Conservation (phyloP, 2,888 invertebrate genomes). For the Chloromyia formosa region DNA sequence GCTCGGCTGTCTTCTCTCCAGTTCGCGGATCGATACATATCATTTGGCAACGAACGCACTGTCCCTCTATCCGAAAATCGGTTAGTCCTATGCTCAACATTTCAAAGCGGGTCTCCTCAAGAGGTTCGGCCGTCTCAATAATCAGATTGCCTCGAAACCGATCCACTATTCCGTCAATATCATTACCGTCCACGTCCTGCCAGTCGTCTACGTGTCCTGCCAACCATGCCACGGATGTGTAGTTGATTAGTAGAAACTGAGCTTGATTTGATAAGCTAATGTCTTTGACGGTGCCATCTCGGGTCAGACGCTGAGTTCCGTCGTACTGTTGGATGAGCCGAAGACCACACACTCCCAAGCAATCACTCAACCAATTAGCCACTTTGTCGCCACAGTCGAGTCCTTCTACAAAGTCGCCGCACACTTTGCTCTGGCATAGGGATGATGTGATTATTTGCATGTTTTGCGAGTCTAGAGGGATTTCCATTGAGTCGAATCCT, state of each 20-base stretch:
- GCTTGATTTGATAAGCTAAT: slow-evolving; percentile 83
- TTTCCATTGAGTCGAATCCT: slow-evolving; percentile 66
- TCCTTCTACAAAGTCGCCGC: slow-evolving; percentile 81
- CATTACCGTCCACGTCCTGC: slow-evolving; percentile 65
- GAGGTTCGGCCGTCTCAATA: slow-evolving; percentile 74
- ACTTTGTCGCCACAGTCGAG: slow-evolving; percentile 86
- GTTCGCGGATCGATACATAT: slow-evolving; percentile 91
- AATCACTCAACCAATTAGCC: slow-evolving; percentile 81
- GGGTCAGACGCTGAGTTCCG: slow-evolving; percentile 58
- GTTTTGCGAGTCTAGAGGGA: slow-evolving; percentile 66
- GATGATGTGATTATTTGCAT: slow-evolving; percentile 51
- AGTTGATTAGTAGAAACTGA: slow-evolving; percentile 84
- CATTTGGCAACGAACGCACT: slow-evolving; percentile 93
- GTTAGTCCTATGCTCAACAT: slow-evolving; percentile 71
- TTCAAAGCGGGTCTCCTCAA: slow-evolving; percentile 80
- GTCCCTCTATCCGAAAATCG: slow-evolving; percentile 73
- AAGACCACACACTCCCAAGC: slow-evolving; percentile 74
- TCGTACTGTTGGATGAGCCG: slow-evolving; percentile 73
- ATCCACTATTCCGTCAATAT: slow-evolving; percentile 70
- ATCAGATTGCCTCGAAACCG: slow-evolving; percentile 94
- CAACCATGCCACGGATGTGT: slow-evolving; percentile 79
- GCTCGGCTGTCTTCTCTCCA: slow-evolving; percentile 81
- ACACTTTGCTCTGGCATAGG: slow-evolving; percentile 83
- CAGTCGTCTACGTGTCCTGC: slow-evolving; percentile 66
- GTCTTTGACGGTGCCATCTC: slow-evolving; percentile 55